A percentile compares a stretch with the other conserved stretches of the same genome.
Conservation (phyloP, 1,140 invertebrate species). For the Fragariocoptes setiger region DNA sequence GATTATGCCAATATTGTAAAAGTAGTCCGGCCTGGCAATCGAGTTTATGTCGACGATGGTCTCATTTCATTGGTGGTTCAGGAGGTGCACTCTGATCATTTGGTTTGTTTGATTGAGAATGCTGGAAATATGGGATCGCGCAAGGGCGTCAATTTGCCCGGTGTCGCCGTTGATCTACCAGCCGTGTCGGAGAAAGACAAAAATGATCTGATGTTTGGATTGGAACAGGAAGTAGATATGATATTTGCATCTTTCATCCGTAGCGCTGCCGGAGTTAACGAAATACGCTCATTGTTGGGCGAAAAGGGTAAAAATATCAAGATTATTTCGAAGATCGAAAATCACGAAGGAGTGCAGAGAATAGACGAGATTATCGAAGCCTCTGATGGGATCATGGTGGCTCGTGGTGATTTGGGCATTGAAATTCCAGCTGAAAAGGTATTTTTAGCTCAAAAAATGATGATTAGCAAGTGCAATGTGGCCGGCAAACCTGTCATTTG, state of each 20-base stretch:
- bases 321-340: slow-evolving; percentile 21
- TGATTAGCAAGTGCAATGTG: slow-evolving; percentile 69
- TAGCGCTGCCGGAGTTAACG: slow-evolving; percentile 50
- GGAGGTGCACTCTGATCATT: slow-evolving; percentile 25
- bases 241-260: slow-evolving; percentile 96
- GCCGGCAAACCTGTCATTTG: slow-evolving; percentile 82
- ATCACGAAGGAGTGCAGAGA: slow-evolving; percentile 19
- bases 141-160: slow-evolving; percentile 89
- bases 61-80: slow-evolving; percentile 68
- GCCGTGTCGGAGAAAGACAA: slow-evolving; percentile 95
- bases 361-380: slow-evolving; percentile 19
- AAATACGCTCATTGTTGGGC: slow-evolving; percentile 32
- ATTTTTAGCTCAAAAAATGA: slow-evolving; percentile 85
- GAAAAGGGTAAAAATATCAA: slow-evolving; percentile 43
- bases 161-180: slow-evolving; percentile 67
- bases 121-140: slow-evolving; percentile 79
- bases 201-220: slow-evolving; percentile 66
- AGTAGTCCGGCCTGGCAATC: slow-evolving; percentile 51
- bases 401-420: slow-evolving; percentile 19
- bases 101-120: slow-evolving; percentile 58
- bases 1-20: slow-evolving; percentile 87
- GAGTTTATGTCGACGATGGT: slow-evolving; percentile 84
- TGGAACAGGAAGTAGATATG: slow-evolving; percentile 84
- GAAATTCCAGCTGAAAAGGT: slow-evolving; percentile 73
- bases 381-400: slow-evolving; percentile 20